These are phyloP conservation scores for Nasonia longicornis DNA, from an alignment of 1,140 invertebrate genomes.

Conservation along the genomic window DNA sequence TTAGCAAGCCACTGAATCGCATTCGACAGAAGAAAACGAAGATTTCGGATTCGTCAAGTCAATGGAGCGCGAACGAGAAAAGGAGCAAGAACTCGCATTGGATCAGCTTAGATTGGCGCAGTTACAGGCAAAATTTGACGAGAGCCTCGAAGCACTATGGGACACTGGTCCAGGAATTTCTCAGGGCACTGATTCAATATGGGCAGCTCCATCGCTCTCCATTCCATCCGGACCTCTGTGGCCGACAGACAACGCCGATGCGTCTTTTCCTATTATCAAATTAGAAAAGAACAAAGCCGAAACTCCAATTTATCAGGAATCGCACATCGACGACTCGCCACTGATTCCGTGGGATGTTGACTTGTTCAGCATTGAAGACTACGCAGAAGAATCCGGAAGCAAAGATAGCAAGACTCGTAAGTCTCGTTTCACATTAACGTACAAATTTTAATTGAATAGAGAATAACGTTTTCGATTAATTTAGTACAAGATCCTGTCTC, in stretches of 20 bases:
- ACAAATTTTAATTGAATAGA: neutral
- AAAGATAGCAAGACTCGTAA: slow-evolving; percentile 50
- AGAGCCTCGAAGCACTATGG: slow-evolving; percentile 76
- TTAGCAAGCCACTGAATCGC: slow-evolving; percentile 51
- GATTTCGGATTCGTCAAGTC: slow-evolving; percentile 63
- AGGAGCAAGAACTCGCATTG: slow-evolving; percentile 60
- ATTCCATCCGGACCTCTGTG: slow-evolving; percentile 64
- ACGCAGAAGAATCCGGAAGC: slow-evolving; percentile 53
- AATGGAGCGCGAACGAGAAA: slow-evolving; percentile 64
- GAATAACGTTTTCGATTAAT: slow-evolving; percentile 12
- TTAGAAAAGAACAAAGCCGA: slow-evolving; percentile 52
- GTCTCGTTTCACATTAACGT: neutral
- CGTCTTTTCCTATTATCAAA: slow-evolving; percentile 56
- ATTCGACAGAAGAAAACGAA: slow-evolving; percentile 57
- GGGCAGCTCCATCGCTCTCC: slow-evolving; percentile 66
- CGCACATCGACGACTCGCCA: slow-evolving; percentile 61
- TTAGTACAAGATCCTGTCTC: slow-evolving; percentile 58
- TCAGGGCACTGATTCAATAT: slow-evolving; percentile 64
- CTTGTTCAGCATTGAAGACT: slow-evolving; percentile 60
- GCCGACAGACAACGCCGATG: slow-evolving; percentile 60
- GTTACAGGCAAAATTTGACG: slow-evolving; percentile 76
- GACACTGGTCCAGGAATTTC: slow-evolving; percentile 61
- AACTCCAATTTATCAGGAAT: slow-evolving; percentile 56
- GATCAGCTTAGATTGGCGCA: slow-evolving; percentile 73
- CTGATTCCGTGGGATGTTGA: slow-evolving; percentile 64